A percentile compares a stretch with the other conserved stretches of the same genome.
Evolutionary conservation across 2,888 invertebrate species (phyloP).

Genomic region (Cosmia trapezina): DNA sequence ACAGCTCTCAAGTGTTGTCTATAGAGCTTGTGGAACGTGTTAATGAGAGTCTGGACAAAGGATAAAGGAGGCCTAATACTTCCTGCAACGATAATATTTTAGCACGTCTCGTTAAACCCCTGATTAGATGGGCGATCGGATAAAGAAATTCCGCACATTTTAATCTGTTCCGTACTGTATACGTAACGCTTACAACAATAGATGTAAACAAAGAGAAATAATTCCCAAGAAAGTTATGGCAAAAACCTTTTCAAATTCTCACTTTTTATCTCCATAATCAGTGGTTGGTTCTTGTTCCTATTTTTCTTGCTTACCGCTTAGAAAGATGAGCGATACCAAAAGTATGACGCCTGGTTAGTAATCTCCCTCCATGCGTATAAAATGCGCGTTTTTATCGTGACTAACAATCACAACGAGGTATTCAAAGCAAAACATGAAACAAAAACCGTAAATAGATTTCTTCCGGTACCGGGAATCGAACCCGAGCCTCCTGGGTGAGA

Average conservation of each 20-base stretch:
- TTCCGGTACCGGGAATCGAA: conserved; percentile 92
- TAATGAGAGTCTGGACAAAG: conserved; percentile 71
- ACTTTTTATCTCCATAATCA: conserved; percentile 72
- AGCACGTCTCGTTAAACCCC: conserved; percentile 68
- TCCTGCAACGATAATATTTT: conserved; percentile 75
- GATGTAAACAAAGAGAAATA: conserved; percentile 69
- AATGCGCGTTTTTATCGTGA: conserved; percentile 57
- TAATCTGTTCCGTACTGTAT: conserved; percentile 64
- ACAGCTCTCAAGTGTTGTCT: conserved; percentile 55
- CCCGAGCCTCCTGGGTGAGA: conserved; percentile 91
- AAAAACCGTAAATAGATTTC: conserved; percentile 67
- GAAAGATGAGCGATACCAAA: conserved; percentile 72
- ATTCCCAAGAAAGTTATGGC: conserved; percentile 71
- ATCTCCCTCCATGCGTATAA: conserved; percentile 59
- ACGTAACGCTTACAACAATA: conserved; percentile 74
- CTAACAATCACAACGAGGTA: conserved; percentile 53
- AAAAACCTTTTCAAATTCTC: conserved; percentile 71
- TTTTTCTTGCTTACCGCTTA: conserved; percentile 72
- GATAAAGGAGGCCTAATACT: conserved; percentile 69
- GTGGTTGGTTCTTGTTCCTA: conserved; percentile 68
- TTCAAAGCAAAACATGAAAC: conserved; percentile 55
- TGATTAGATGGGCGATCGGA: conserved; percentile 71
- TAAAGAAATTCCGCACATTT: conserved; percentile 68
- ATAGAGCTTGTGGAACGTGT: conserved; percentile 62
- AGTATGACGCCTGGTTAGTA: conserved; percentile 57